phyloP scores from a whole-genome alignment of 2,888 invertebrate species.

The Allygus modestus region DNA sequence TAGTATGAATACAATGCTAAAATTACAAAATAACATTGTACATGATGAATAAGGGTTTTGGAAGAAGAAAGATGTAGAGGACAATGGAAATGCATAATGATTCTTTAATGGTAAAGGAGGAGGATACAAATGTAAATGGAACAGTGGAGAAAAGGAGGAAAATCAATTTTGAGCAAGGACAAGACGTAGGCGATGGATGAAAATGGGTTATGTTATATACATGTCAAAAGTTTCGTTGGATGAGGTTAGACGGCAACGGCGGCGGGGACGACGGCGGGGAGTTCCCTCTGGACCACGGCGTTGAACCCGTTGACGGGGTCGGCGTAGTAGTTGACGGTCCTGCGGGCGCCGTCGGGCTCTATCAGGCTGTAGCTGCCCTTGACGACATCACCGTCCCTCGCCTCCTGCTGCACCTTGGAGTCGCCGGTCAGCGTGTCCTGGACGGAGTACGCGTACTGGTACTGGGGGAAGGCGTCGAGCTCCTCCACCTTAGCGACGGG shows the following conservation, averaged over 20 bases:
- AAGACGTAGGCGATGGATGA: neutral
- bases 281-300: slow-evolving; percentile 72
- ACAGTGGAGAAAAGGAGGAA: neutral
- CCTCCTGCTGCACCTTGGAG: slow-evolving; percentile 71
- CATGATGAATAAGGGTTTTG: neutral
- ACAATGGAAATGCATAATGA: neutral
- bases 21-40: neutral
- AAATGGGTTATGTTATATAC: neutral
- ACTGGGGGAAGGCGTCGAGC: slow-evolving; percentile 69
- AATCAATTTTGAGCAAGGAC: neutral
- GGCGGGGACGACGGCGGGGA: slow-evolving; percentile 67
- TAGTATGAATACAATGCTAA: neutral
- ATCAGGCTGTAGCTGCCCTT: slow-evolving; percentile 72
- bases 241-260: slow-evolving; percentile 41
- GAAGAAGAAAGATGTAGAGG: neutral
- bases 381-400: slow-evolving; percentile 72
- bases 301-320: slow-evolving; percentile 73
- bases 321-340: slow-evolving; percentile 73
- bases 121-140: neutral
- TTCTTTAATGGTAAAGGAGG: too few relatives aligned
- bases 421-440: slow-evolving; percentile 72
- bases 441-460: slow-evolving; percentile 69
- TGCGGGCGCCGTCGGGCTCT: slow-evolving; percentile 67
- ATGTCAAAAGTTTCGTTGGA: neutral
- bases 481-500: slow-evolving; percentile 67